Percentiles rank a stretch among this genome's conserved stretches.
These are phyloP conservation scores for Antheraea mylitta DNA, from an alignment of 1,140 invertebrate genomes.

Conservation along the genomic window DNA sequence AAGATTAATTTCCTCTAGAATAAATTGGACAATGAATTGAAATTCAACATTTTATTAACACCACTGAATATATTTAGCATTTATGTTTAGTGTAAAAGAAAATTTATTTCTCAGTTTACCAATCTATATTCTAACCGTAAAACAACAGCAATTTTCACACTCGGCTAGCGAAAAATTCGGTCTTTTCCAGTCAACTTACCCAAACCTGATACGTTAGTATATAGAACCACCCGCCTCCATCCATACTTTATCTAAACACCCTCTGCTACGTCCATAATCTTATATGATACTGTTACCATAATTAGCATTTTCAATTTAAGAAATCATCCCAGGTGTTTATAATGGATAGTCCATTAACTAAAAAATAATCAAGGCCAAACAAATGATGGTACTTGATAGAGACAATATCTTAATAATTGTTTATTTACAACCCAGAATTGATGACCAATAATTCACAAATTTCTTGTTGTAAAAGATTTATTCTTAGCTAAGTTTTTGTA, in stretches of 20 bases:
- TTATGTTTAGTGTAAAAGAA: too few relatives aligned
- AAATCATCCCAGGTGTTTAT: not conserved
- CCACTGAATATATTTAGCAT: too few relatives aligned
- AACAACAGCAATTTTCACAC: conserved; percentile 10
- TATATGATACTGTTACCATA: conserved; percentile 35
- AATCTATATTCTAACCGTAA: not conserved
- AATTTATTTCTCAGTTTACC: not conserved
- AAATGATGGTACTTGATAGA: too few relatives aligned
- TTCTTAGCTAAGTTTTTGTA: too few relatives aligned
- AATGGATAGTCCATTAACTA: not conserved
- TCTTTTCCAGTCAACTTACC: conserved; percentile 24
- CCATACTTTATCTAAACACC: conserved; percentile 53
- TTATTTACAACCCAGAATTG: too few relatives aligned
- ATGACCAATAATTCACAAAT: too few relatives aligned
- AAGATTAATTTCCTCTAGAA: too few relatives aligned
- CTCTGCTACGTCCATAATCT: conserved; percentile 41
- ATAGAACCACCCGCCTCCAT: conserved; percentile 29
- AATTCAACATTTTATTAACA: too few relatives aligned
- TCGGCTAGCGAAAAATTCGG: conserved; percentile 14
- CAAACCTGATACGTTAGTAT: conserved; percentile 11
- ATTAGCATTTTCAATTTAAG: conserved; percentile 35
- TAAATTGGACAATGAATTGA: too few relatives aligned
- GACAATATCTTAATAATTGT: not conserved
- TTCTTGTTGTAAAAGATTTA: too few relatives aligned
- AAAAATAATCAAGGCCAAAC: not conserved